Evolutionary conservation across 2,797 vertebrate genomes (phyloP), one percentile per base, ranked within the genome.

Genomic region (Muscicapa striata): DNA sequence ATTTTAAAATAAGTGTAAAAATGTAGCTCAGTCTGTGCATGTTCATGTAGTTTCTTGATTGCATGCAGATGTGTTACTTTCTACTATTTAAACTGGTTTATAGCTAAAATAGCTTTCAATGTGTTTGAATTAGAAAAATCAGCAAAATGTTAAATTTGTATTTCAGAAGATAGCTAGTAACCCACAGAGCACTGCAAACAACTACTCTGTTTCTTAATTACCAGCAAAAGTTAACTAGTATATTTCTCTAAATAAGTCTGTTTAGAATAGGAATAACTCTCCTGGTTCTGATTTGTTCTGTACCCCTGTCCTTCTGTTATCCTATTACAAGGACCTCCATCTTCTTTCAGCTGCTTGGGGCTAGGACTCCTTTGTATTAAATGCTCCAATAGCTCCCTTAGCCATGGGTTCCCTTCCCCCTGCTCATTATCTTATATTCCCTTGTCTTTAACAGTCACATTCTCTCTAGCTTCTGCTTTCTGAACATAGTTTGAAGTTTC

Each of bases 41-140:
- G 96, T 91, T 89, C 63, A 85, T 41, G 72, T 91, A 84, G 80
- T n/a, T 45, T 66, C 73, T 70, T 88, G 74, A 79, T 78, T 97
- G 98, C 97, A 97, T 96, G 97, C 69, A 36, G 59, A n/a, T 93
- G 85, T 95, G 87, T 92, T 93, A 73, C 54, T 81, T 68, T 90
- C 94, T 79, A 69, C 51, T 78, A 1, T 81, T 78, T 69, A 66
- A 69, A 76, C 29, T 79, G 2, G 2, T 48, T 85, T 73, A n/a
- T 57, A 75, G 23, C 36, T 45, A 57, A 86, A 87, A 52, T 52
- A 46, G 20, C 17, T 55, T 91, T 59, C 16, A 22, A 40, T 88
- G 5, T 49, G 38, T 91, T 89, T 87, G 62, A 75, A 45, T 73
- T 20, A 45, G 46, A 69, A 80, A 64, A 83, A 68, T 20, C 22